Base-by-base conservation (phyloP, 1,140 invertebrate species). In the Heliconius himera region DNA sequence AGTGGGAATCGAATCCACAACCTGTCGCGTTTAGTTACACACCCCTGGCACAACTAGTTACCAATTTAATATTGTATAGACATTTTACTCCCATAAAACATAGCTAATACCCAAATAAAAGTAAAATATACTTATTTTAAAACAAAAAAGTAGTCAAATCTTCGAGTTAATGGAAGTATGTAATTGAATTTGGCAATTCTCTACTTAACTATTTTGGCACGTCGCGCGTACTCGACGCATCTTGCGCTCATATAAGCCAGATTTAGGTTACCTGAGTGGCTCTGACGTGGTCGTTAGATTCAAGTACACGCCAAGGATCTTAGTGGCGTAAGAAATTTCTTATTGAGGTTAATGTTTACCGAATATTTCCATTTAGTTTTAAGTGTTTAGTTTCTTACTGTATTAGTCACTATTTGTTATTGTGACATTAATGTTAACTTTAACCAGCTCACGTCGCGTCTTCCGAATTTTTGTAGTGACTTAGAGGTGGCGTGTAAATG, bases 181-280 rank as follows among this genome's bases (percentile, higher is more conserved):
- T 56, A 60, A 75, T 60, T 22, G 74, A 75, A 56, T 75, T 60
- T 75, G 54, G 73, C 73, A 76, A 29, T 38, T 11, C 38, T 5
- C 22, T 41, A 66, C 54, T 75, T 60, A 75, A 75, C 16, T 22
- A n/a, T 54, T 75, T 29, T 41, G 41, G 66, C 56, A 75, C 36
- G 54, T 26, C 36, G 36, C 36, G 38, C 22, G 20, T 26, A 70
- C 74, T 76, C 29, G 60, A 41, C 60, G 60, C n/a, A 70, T 70
- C 38, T 49, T 49, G 74, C 33, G 74, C 74, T 76, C 60, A 18
- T 76, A 76, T 70, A 33, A 76, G 74, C 38, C 60, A 26, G 74
- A 76, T 76, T 76, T 76, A 70, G 74, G 56, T 76, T 76, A 70
- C 74, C 74, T 49, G 74, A 76, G 60, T 46, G 46, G 60, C 26